Conservation (phyloP, 2,797 vertebrate species). For the Nasua narica region DNA sequence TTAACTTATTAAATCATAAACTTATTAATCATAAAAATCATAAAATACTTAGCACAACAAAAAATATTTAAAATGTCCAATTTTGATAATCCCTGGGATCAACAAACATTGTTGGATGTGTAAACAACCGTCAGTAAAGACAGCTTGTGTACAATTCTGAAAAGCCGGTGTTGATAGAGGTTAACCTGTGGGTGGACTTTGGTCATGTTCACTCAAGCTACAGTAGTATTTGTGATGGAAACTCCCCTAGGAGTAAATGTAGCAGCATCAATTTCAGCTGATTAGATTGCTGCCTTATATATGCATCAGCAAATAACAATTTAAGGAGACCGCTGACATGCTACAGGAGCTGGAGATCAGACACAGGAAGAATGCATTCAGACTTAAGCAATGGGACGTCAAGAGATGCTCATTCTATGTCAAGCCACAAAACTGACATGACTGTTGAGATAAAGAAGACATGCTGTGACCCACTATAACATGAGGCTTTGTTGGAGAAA, state of each 20-base stretch:
- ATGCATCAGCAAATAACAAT: constrained; percentile 10
- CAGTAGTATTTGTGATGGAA: constrained; percentile 3
- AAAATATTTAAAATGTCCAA: constrained; percentile 21
- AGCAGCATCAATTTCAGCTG: background rate
- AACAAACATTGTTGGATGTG: background rate
- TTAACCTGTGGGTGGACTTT: constrained; percentile 12
- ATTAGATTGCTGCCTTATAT: background rate
- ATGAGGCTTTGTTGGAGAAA: background rate
- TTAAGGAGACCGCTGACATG: constrained; percentile 40
- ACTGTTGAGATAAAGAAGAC: background rate
- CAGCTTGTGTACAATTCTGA: background rate
- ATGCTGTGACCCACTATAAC: background rate
- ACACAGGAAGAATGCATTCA: background rate
- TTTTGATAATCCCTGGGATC: background rate
- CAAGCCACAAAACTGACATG: constrained; percentile 31
- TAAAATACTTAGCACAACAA: background rate
- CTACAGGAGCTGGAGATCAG: background rate
- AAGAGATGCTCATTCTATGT: background rate
- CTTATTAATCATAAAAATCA: constrained; percentile 30
- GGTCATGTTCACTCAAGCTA: background rate
- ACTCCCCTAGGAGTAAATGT: background rate
- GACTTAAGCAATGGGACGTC: background rate
- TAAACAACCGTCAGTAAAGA: constrained; percentile 4
- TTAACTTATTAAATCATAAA: constrained; percentile 40
- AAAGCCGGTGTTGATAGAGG: background rate